phyloP scores from a whole-genome alignment of 1,140 invertebrate genomes.

The Dreissena polymorpha region DNA sequence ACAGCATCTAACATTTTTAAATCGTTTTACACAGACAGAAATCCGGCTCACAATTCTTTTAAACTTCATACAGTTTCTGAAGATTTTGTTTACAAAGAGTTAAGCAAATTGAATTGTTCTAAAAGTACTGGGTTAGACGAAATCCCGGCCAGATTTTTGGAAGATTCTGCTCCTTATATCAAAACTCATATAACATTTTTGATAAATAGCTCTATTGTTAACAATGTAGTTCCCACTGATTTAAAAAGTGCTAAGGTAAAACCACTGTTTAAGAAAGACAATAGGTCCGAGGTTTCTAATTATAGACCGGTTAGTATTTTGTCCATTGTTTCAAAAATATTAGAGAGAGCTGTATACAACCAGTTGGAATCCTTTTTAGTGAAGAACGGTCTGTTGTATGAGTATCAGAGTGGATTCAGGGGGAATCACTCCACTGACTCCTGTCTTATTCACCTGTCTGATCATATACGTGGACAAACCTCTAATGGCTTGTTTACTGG shows the following conservation, averaged over 20 bases:
- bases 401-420: too few relatives aligned
- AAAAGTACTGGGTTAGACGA: background rate
- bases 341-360: too few relatives aligned
- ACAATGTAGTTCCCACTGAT: too few relatives aligned
- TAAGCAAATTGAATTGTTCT: background rate
- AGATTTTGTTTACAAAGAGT: slow-evolving; percentile 3
- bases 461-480: slow-evolving; percentile 38
- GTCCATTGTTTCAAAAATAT: too few relatives aligned
- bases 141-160: background rate
- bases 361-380: too few relatives aligned
- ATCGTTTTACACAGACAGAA: background rate
- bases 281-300: too few relatives aligned
- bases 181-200: too few relatives aligned
- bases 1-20: background rate
- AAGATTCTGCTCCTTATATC: background rate
- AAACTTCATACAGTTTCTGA: slow-evolving; percentile 15
- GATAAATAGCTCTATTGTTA: too few relatives aligned
- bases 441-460: slow-evolving; percentile 33
- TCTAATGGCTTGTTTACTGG: slow-evolving; percentile 43
- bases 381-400: too few relatives aligned
- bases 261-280: too few relatives aligned
- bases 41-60: background rate
- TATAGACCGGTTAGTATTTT: too few relatives aligned
- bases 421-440: slow-evolving; percentile 32
- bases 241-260: too few relatives aligned